Evolutionary conservation across 1,140 invertebrate species (phyloP), one percentile per base, ranked within the genome.

Genomic region (Phthorimaea operculella): DNA sequence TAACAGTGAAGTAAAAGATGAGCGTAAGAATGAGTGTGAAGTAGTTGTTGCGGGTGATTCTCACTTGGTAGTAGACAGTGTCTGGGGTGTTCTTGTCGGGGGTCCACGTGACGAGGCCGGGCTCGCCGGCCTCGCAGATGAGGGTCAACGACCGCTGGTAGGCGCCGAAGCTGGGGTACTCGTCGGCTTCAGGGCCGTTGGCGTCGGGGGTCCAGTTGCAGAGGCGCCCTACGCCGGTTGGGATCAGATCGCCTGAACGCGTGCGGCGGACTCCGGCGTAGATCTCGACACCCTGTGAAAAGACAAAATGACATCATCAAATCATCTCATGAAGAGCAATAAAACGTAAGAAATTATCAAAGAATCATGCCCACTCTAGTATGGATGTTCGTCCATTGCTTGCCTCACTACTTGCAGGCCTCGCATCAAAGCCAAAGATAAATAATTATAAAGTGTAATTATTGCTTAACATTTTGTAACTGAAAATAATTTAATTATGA

Each of bases 1-100:
- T 28, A 6, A 28, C 2, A 28, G 21, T 28, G 21, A 28, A 28
- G 21, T 28, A 28, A 28, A 28, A 28, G 21, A 28, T 28, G 21
- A 28, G 21, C 21, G 6, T 28, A 28, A 28, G 21, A 28, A 28
- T 28, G 21, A 4, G 21, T 28, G 21, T 28, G 21, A 28, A 28
- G 21, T 28, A 28, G 21, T 28, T 2, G 6, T 3, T 15, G 44
- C 8, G 15, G n/a, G 44, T 16, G 9, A 47, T 14, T 47, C 58
- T 57, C 59, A 94, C 93, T 88, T 96, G 95, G 84, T 97, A 98
- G 78, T 96, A 98, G 33, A 98, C 93, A 16, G 92, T 93, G 74
- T 97, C 93, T 0, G 96, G 96, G 1, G 95, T 97, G 59, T 93
- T 89, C 50, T 88, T 83, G 79, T 96, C 94, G 0, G 96, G 96